Evolutionary conservation across 2,888 invertebrate species (phyloP).

Genomic region (Stenchaetothrips biformis): DNA sequence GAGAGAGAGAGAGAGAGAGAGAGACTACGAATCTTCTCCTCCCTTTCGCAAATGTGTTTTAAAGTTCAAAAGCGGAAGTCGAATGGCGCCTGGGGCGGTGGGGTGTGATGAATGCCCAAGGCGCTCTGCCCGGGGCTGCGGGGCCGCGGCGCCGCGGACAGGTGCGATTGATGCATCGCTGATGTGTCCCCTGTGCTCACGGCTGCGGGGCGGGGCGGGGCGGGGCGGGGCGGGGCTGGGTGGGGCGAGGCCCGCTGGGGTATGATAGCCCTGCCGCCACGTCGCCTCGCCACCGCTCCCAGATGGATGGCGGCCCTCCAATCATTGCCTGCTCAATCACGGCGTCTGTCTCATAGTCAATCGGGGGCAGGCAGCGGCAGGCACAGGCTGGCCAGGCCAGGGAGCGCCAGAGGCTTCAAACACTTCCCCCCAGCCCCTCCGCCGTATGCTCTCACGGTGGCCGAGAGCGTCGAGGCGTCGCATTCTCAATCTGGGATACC

Average conservation of each 20-base stretch:
- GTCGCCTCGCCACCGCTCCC: neutral
- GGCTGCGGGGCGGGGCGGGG: neutral
- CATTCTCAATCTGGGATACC: too few species aligned
- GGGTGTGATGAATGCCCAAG: neutral
- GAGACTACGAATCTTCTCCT: too few species aligned
- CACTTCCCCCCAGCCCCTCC: too few species aligned
- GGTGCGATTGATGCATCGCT: conserved; percentile 20
- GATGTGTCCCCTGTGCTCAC: conserved; percentile 9
- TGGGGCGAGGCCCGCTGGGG: neutral
- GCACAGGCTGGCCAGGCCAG: neutral
- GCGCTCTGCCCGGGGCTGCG: neutral
- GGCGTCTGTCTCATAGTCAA: neutral
- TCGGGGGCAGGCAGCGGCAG: neutral
- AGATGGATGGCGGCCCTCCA: neutral
- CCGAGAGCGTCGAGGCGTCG: too few species aligned
- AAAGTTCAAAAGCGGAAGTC: neutral
- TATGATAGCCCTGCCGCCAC: neutral
- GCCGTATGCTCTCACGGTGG: too few species aligned
- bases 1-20: neutral
- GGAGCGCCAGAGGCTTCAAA: neutral
- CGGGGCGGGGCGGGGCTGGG: neutral
- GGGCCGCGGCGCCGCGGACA: neutral
- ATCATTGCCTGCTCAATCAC: conserved; percentile 2
- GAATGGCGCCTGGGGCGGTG: neutral
- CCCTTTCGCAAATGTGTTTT: too few species aligned